A percentile compares a stretch with the other conserved stretches of the same genome.
Conservation (phyloP, 2,888 invertebrate species). For the Lochmaea capreae region DNA sequence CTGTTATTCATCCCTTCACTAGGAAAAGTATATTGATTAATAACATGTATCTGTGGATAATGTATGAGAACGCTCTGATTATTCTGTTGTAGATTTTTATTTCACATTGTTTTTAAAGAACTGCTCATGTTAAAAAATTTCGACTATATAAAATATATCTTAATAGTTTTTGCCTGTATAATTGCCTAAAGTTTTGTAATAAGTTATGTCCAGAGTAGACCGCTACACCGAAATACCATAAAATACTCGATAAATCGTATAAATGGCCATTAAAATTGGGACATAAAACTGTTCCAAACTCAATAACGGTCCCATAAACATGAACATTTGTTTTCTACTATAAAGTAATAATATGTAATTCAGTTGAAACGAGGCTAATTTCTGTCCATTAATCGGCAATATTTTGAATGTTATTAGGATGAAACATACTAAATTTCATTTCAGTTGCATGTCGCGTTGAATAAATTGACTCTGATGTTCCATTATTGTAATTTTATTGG, state of each 20-base stretch:
- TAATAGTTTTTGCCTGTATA: neutral
- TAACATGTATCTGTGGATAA: too few species aligned
- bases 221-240: conserved; percentile 24
- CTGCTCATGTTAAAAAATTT: too few species aligned
- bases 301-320: conserved; percentile 40
- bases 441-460: neutral
- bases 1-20: too few species aligned
- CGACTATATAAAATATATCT: neutral
- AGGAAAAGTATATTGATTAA: too few species aligned
- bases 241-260: conserved; percentile 30
- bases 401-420: conserved; percentile 38
- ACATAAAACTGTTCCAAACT: conserved; percentile 40
- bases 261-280: conserved; percentile 33
- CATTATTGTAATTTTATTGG: neutral
- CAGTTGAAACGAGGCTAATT: conserved; percentile 38
- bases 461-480: neutral
- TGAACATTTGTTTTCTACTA: conserved; percentile 39
- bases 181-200: conserved; percentile 14
- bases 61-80: too few species aligned
- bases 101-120: too few species aligned
- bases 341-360: conserved; percentile 42
- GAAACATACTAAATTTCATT: conserved; percentile 22
- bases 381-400: conserved; percentile 35
- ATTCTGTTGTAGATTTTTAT: too few species aligned
- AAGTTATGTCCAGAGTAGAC: conserved; percentile 22